Base-by-base conservation (phyloP, 2,113 vertebrate species). In the Gila orcuttii region DNA sequence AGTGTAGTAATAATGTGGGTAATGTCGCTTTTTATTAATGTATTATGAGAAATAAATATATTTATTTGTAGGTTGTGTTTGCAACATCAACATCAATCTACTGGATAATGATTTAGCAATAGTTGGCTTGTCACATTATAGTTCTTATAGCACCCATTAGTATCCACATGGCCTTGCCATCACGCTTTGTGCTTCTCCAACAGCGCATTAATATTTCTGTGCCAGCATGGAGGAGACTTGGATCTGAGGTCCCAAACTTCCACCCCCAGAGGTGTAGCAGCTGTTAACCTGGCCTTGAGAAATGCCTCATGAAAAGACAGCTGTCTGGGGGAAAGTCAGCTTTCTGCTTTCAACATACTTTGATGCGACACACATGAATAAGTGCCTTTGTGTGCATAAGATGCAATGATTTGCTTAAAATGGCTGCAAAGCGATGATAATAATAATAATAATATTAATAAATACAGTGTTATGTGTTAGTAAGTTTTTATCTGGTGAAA, bases 351-450 rank as follows among this genome's bases (percentile, higher is more conserved):
- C 28, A 52, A 52, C 62, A 36, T n/a, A 69, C 11, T 69, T 23
- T 66, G 39, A 82, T 80, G 78, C 59, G 19, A 21, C 59, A 6
- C 59, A 80, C 28, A 21, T 52, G 88, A 92, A 92, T 87, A 81
- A 87, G 89, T 47, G 60, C 12, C 6, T 3, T 42, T 90, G 79
- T 71, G 52, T 66, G 19, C 52, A 82, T 21, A 17, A 71, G 45
- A 83, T 57, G 25, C 74, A 71, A 57, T 55, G 71, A 33, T 45
- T 6, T 45, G 21, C 36, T 4, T 47, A 47, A 74, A 25, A 73
- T 39, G 23, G 9, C 36, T 42, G 69, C 39, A 7, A 73, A 73
- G 42, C 12, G 12, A 74, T 5, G 15, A 74, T 8, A 47, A 23
- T 45, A 74, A 3, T 12, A 45, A 11, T 45, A 45, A 45, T 45